Conservation (phyloP, 2,888 invertebrate species). For the Cordilura impudica region DNA sequence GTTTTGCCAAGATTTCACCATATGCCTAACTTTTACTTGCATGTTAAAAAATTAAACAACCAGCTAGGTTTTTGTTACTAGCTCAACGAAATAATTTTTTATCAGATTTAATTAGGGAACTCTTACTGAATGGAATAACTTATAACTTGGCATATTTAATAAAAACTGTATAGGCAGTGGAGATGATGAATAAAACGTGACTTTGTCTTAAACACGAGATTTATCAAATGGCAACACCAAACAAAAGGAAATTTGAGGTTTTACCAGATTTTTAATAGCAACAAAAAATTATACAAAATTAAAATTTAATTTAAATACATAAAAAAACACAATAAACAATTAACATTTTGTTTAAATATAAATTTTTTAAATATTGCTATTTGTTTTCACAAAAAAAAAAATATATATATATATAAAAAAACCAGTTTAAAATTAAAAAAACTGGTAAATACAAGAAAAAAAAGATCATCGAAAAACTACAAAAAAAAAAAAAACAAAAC, state of each 20-base stretch:
- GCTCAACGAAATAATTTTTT: too few species aligned
- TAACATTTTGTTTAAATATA: not conserved
- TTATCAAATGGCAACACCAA: conserved; percentile 3
- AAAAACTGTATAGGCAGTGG: not conserved
- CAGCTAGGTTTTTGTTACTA: too few species aligned
- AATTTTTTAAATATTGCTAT: not conserved
- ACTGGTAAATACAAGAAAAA: conserved; percentile 15
- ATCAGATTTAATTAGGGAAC: too few species aligned
- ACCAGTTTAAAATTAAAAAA: conserved; percentile 19
- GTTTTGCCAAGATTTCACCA: too few species aligned
- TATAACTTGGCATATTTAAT: conserved; percentile 25
- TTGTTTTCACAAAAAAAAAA: not conserved
- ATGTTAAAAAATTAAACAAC: too few species aligned
- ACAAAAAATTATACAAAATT: not conserved
- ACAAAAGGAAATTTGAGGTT: not conserved
- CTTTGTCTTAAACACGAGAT: conserved; percentile 52
- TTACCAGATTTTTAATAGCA: not conserved
- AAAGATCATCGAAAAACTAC: not conserved
- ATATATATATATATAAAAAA: too few species aligned
- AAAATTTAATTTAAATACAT: not conserved
- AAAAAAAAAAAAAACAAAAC: conserved; percentile 46
- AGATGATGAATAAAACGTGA: conserved; percentile 42
- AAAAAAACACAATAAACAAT: not conserved
- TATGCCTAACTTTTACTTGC: too few species aligned
- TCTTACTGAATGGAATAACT: conserved; percentile 42